A percentile compares a stretch with the other conserved stretches of the same genome.
Conservation (phyloP, 2,113 vertebrate species). For the Gallinago paraguaiae region DNA sequence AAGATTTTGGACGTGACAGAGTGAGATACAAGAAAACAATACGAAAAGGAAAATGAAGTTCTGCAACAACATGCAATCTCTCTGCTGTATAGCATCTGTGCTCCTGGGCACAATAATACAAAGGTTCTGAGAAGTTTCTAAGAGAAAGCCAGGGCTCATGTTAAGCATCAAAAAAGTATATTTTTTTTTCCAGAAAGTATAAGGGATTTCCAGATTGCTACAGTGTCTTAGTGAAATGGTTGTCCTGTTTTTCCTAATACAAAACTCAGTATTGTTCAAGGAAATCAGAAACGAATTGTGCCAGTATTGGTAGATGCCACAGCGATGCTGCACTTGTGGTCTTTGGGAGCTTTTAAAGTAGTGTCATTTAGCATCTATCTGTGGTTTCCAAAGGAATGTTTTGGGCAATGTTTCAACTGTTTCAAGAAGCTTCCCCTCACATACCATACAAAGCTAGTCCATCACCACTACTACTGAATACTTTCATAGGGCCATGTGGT, state of each 20-base stretch:
- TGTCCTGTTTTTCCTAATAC: not conserved
- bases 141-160: not conserved
- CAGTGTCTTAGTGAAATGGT: not conserved
- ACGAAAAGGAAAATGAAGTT: not conserved
- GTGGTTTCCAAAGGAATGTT: not conserved
- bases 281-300: not conserved
- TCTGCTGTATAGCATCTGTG: not conserved
- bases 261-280: not conserved
- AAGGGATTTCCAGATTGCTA: not conserved
- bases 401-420: not conserved
- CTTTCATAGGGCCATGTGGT: not conserved
- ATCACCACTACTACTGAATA: not conserved
- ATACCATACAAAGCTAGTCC: not conserved
- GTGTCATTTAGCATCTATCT: not conserved
- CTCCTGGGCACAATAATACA: not conserved
- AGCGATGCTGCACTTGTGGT: not conserved
- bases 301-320: not conserved
- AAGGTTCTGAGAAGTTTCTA: not conserved
- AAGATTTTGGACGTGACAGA: not conserved
- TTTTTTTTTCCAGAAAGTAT: not conserved
- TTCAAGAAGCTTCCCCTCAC: conserved; percentile 26
- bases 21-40: not conserved
- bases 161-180: not conserved
- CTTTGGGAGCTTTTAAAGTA: not conserved
- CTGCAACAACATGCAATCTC: not conserved